Base-by-base conservation (phyloP, 2,888 invertebrate genomes). In the Pyrrhosoma nymphula region DNA sequence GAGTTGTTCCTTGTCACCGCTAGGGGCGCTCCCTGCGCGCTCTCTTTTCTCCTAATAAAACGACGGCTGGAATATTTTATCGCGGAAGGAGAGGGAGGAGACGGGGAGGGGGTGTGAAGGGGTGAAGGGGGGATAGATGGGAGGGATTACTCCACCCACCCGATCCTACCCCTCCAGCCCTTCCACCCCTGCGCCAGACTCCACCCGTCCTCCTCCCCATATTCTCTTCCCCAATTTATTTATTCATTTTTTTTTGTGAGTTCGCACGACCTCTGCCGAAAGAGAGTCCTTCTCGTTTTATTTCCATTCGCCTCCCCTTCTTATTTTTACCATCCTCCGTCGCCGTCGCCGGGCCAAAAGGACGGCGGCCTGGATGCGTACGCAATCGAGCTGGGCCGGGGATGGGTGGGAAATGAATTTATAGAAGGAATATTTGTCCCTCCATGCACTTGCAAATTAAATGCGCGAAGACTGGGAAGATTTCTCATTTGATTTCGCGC, bases 1-100 rank as follows among this genome's bases (percentile, higher is more conserved):
- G 93, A 93, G 93, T 93, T 93, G 69, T 93, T 26, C 93, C 93
- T 93, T 55, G n/a, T 47, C 93, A 47, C 93, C 93, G 93, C 93
- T 75, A 93, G 93, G 63, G 93, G 93, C 93, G 93, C 69, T 69
- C 93, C 69, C 93, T 69, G 69, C 69, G 89, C 93, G 26, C 39
- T 47, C 69, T 89, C 89, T 89, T 63, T 60, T 63, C 56, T 91
- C 39, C 93, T 93, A 93, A 93, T 93, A 93, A 93, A 93, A 93
- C 93, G 93, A 60, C 63, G 47, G 82, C 82, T 82, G 93, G 93
- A 69, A 93, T 69, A 93, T 93, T 93, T 93, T 69, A 93, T 93
- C 69, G 93, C 75, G 93, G 69, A 69, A 35, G 30, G 39, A 12
- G 93, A 93, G 14, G 47, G 47, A 56, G 26, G 91, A 56, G 35